Percentiles rank a stretch among this genome's conserved stretches.
These are phyloP conservation scores for Zeugodacus cucurbitae DNA, from an alignment of 1,140 invertebrate species.

Conservation along the genomic window DNA sequence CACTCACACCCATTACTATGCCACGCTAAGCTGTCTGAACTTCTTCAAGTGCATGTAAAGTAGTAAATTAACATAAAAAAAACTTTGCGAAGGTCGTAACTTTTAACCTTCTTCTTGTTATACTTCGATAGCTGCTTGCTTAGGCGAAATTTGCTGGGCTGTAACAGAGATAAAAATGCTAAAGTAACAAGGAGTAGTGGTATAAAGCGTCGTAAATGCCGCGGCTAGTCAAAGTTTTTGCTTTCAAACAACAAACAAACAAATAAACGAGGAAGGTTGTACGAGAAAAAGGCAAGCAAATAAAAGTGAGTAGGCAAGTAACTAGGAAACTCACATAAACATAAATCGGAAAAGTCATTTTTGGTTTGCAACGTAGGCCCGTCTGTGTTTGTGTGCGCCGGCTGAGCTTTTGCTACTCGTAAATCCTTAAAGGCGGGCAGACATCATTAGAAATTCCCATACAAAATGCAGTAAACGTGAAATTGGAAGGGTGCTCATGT, in stretches of 20 bases:
- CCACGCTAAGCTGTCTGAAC: neutral
- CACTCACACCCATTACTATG: neutral
- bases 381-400: neutral
- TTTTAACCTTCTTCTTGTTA: constrained; percentile 7
- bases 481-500: neutral
- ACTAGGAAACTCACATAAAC: constrained; percentile 38
- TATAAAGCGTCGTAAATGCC: neutral
- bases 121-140: constrained; percentile 14
- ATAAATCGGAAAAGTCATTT: constrained; percentile 37
- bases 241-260: constrained; percentile 10
- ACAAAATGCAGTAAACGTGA: neutral
- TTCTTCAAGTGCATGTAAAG: constrained; percentile 31
- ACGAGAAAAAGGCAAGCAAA: neutral
- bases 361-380: neutral
- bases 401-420: neutral
- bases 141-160: constrained; percentile 9
- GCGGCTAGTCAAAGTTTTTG: constrained; percentile 16
- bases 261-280: neutral
- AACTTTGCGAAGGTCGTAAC: constrained; percentile 35
- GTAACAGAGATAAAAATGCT: constrained; percentile 3
- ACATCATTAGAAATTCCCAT: constrained; percentile 37
- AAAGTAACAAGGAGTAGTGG: neutral
- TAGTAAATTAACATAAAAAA: constrained; percentile 37
- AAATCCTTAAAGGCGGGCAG: neutral
- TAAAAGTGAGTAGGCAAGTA: constrained; percentile 20